Evolutionary conservation across 2,113 vertebrate genomes (phyloP).

Genomic region (Pseudorhombus dupliciocellatus): DNA sequence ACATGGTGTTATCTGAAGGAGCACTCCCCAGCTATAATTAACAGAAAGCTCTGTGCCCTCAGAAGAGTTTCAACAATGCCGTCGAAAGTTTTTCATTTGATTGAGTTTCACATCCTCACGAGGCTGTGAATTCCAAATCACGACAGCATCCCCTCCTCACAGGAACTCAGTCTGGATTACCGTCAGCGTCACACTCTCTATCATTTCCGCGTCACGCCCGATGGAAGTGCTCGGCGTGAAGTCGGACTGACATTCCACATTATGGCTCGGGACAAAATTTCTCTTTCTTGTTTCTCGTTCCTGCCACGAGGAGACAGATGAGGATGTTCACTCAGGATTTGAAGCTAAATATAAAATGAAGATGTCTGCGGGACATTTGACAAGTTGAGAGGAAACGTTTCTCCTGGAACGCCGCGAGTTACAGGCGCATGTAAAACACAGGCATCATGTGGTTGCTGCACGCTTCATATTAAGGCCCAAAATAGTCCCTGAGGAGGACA

Average conservation of each 20-base stretch:
- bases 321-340: slow-evolving; percentile 46
- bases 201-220: slow-evolving; percentile 60
- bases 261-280: slow-evolving; percentile 49
- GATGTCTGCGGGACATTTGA: slow-evolving; percentile 28
- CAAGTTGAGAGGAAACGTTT: slow-evolving; percentile 24
- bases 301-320: slow-evolving; percentile 27
- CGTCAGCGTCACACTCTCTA: slow-evolving; percentile 66
- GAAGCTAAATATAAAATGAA: slow-evolving; percentile 57
- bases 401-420: not conserved
- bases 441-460: slow-evolving; percentile 1
- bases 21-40: slow-evolving; percentile 36
- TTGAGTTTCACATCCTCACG: slow-evolving; percentile 51
- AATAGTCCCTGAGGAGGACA: slow-evolving; percentile 54
- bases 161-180: slow-evolving; percentile 67
- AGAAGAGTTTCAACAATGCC: slow-evolving; percentile 48
- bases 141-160: slow-evolving; percentile 61
- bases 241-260: slow-evolving; percentile 60
- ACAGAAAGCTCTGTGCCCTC: slow-evolving; percentile 10
- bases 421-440: not conserved
- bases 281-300: slow-evolving; percentile 52
- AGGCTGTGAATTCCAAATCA: slow-evolving; percentile 27
- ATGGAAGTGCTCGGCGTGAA: slow-evolving; percentile 35
- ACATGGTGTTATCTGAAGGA: slow-evolving; percentile 9
- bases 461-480: slow-evolving; percentile 47
- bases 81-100: slow-evolving; percentile 62